Percentiles rank a stretch among this genome's conserved stretches.
These are phyloP conservation scores for Parus major DNA, from an alignment of 2,113 vertebrate genomes.

Conservation along the genomic window DNA sequence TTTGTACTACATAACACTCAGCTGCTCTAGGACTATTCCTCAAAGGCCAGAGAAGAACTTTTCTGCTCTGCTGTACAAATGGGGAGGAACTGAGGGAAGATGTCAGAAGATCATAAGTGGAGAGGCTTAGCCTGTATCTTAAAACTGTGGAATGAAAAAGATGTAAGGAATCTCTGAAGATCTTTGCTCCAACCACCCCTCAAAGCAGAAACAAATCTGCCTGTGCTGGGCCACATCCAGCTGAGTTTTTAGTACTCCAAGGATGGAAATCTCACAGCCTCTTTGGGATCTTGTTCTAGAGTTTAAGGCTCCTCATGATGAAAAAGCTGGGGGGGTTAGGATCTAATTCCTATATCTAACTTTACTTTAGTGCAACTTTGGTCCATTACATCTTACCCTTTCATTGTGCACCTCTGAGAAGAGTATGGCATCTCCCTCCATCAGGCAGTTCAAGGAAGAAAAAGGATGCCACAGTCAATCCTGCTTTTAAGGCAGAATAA, in stretches of 20 bases:
- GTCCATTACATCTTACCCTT: background rate
- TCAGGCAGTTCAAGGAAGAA: background rate
- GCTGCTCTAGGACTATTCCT: background rate
- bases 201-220: background rate
- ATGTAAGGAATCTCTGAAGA: background rate
- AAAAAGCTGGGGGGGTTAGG: background rate
- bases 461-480: background rate
- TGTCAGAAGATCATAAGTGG: background rate
- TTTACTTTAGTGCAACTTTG: background rate
- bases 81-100: background rate
- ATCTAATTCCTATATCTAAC: background rate
- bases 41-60: background rate
- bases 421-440: background rate
- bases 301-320: background rate
- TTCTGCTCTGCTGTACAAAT: background rate
- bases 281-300: background rate
- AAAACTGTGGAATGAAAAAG: background rate
- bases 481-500: background rate
- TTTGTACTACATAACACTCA: background rate
- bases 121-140: background rate
- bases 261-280: background rate
- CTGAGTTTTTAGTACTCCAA: background rate
- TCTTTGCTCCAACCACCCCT: background rate
- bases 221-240: background rate
- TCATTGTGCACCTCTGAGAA: background rate